These are phyloP conservation scores for Rhipidura dahli DNA, from an alignment of 2,113 vertebrate genomes.

Conservation along the genomic window DNA sequence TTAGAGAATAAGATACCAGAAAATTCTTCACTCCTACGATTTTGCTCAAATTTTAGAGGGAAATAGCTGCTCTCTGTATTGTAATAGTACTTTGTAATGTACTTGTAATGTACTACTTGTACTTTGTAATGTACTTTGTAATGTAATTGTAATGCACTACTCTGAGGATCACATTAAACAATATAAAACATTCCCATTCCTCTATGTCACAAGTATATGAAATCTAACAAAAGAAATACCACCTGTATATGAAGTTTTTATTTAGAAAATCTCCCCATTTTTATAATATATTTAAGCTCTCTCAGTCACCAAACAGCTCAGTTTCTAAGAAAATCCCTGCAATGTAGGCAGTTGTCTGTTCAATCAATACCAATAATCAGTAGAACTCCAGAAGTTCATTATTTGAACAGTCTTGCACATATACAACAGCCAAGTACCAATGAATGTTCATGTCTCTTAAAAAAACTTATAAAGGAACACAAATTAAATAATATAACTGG, in stretches of 20 bases:
- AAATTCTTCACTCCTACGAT: not conserved
- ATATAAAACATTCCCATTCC: not conserved
- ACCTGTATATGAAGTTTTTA: not conserved
- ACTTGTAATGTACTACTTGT: too few relatives aligned
- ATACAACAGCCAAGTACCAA: not conserved
- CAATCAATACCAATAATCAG: not conserved
- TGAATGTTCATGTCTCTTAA: not conserved
- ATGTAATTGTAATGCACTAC: not conserved
- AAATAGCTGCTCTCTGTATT: not conserved
- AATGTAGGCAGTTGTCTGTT: not conserved
- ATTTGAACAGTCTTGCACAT: not conserved
- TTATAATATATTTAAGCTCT: not conserved
- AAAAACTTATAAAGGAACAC: not conserved
- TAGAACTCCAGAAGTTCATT: not conserved
- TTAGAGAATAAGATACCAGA: not conserved
- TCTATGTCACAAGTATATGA: not conserved
- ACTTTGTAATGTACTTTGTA: too few relatives aligned
- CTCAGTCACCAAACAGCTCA: not conserved
- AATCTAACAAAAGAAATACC: not conserved
- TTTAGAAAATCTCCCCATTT: not conserved
- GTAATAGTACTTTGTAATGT: too few relatives aligned
- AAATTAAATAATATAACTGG: not conserved
- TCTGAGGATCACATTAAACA: not conserved
- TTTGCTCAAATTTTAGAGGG: not conserved
- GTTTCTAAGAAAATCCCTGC: not conserved